Conservation (phyloP, 1,140 invertebrate genomes). For the Drosophila albomicans region DNA sequence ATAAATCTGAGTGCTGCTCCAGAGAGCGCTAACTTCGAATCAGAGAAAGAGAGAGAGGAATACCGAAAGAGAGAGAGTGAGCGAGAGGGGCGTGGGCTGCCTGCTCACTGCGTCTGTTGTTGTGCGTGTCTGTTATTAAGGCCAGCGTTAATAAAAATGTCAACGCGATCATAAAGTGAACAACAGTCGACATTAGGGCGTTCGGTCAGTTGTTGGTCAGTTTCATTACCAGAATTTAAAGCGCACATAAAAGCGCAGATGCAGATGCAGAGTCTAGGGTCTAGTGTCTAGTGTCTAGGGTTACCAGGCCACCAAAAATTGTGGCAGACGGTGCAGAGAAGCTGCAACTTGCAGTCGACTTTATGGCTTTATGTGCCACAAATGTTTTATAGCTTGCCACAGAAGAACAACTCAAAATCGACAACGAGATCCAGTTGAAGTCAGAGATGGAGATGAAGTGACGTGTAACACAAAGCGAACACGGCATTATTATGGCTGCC, state of each 20-base stretch:
- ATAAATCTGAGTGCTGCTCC: constrained; percentile 63
- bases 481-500: constrained; percentile 78
- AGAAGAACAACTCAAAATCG: not conserved
- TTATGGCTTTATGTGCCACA: constrained; percentile 52
- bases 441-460: constrained; percentile 22
- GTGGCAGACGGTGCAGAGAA: not conserved
- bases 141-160: constrained; percentile 78
- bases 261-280: constrained; percentile 27
- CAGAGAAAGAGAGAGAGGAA: not conserved
- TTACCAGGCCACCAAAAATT: constrained; percentile 41
- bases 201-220: constrained; percentile 13
- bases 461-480: constrained; percentile 73
- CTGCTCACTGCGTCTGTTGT: not conserved
- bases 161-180: constrained; percentile 77
- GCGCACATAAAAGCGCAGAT: constrained; percentile 68
- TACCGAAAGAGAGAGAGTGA: not conserved
- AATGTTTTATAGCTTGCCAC: constrained; percentile 37
- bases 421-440: not conserved
- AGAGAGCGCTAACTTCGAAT: constrained; percentile 14
- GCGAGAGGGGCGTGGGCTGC: constrained; percentile 13
- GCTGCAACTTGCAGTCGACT: constrained; percentile 20
- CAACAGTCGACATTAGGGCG: constrained; percentile 67
- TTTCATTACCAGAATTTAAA: constrained; percentile 70
- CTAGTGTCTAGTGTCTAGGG: constrained; percentile 48
- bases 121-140: constrained; percentile 57